Percentiles rank a stretch among this genome's conserved stretches.
These are phyloP conservation scores for Leptestheria dahalacensis DNA, from an alignment of 1,140 invertebrate species.

Conservation along the genomic window DNA sequence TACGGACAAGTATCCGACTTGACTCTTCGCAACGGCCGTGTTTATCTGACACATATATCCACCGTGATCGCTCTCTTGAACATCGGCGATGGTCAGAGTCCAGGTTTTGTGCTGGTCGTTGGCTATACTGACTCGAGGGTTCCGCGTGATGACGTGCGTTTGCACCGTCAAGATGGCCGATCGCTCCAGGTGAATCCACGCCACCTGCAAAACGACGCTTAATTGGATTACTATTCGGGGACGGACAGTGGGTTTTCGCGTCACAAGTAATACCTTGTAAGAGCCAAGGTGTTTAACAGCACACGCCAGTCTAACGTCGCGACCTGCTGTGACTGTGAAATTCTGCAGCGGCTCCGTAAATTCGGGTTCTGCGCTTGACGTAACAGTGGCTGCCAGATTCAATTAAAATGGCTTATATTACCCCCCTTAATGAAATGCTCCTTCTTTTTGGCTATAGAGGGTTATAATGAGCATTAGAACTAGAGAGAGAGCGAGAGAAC, in stretches of 20 bases:
- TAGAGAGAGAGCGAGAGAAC: too few species aligned
- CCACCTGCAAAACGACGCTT: conserved; percentile 47
- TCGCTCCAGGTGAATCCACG: conserved; percentile 89
- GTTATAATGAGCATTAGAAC: too few species aligned
- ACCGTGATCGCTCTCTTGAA: conserved; percentile 77
- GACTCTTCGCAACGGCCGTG: conserved; percentile 5
- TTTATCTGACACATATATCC: conserved; percentile 57
- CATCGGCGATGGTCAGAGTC: conserved; percentile 78
- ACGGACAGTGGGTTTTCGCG: neutral
- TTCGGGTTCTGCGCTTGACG: conserved; percentile 33
- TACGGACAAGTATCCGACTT: conserved; percentile 9
- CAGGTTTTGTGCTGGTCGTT: conserved; percentile 73
- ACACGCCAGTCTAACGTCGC: conserved; percentile 72
- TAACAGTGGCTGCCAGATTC: neutral
- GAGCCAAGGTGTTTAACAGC: conserved; percentile 78
- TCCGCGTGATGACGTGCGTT: conserved; percentile 79
- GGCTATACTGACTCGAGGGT: conserved; percentile 72
- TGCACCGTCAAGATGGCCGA: conserved; percentile 83
- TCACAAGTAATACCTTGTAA: conserved; percentile 47
- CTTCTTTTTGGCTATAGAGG: neutral
- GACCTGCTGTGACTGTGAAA: conserved; percentile 54
- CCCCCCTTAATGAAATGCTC: neutral
- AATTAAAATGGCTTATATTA: neutral
- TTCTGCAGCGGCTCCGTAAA: conserved; percentile 46
- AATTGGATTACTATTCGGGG: neutral